Base-by-base conservation (phyloP, 1,140 invertebrate genomes). In the Portunus trituberculatus region DNA sequence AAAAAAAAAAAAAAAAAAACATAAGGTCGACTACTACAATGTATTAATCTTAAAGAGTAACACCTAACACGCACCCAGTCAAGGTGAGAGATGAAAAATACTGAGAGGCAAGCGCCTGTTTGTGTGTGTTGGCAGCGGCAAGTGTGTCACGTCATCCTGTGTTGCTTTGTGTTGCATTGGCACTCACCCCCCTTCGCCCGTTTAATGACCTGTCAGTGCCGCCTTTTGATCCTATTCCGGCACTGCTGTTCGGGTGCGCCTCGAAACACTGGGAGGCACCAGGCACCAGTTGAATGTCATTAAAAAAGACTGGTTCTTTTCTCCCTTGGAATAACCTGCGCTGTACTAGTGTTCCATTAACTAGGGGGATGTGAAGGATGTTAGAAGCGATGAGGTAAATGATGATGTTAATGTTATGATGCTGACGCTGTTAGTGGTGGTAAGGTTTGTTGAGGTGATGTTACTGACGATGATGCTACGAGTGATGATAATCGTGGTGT, bases 191-290 rank as follows among this genome's bases (percentile, higher is more conserved):
- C n/a, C 25, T 3, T 7, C 67, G n/a, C 20, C 67, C 67, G 16
- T 76, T 76, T 76, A 76, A 76, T 76, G 67, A 76, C 67, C 67
- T 76, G 67, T 76, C 67, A 76, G 25, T 76, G 67, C 67, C n/a
- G 20, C 67, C 67, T 76, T 76, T 76, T 76, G 67, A 76, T 76
- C 67, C 67, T n/a, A 76, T 76, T 76, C 67, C 67, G 67, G 67
- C 67, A 76, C 67, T 76, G 67, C 20, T 76, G 25, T 76, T 76
- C 67, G 4, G 67, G 25, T 76, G 20, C 52, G 39, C 52, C 67
- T 76, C 67, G 67, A 76, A 76, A 76, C 67, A n/a, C 67, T 76
- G 12, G 67, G 10, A 59, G 12, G 52, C 20, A 59, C 52, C 20
- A 39, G 67, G 67, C 67, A 76, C 6, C 67, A 76, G n/a, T 12